These are phyloP conservation scores for Dasyprocta punctata DNA, from an alignment of 2,113 vertebrate genomes.

Conservation along the genomic window DNA sequence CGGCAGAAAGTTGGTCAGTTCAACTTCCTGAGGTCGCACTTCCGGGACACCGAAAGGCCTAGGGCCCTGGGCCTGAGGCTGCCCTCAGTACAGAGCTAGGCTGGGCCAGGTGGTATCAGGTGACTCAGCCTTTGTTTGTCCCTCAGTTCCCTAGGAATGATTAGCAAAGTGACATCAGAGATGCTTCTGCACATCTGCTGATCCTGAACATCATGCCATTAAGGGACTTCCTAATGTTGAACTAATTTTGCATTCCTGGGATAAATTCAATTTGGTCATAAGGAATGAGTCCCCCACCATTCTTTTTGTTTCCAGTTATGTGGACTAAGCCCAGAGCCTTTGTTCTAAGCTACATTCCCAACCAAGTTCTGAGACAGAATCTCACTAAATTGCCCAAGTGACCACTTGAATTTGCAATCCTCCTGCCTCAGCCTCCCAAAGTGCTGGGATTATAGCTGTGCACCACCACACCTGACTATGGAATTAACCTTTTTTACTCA, in stretches of 20 bases:
- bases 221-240: not conserved
- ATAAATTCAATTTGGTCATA: slow-evolving; percentile 12
- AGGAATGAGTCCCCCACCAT: not conserved
- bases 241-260: not conserved
- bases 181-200: not conserved
- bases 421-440: not conserved
- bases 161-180: not conserved
- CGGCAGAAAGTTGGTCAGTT: not conserved
- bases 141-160: not conserved
- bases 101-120: not conserved
- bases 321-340: not conserved
- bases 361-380: not conserved
- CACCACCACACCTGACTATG: not conserved
- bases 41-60: not conserved
- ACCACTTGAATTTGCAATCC: not conserved
- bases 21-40: not conserved
- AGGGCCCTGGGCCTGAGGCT: not conserved
- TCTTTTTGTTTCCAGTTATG: not conserved
- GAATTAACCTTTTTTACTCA: slow-evolving; percentile 9
- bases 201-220: not conserved
- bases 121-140: not conserved
- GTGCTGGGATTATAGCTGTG: not conserved
- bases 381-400: not conserved
- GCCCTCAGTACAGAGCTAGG: not conserved
- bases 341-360: not conserved